Evolutionary conservation across 1,140 invertebrate species (phyloP).

Genomic region (Platyscapa corneri): DNA sequence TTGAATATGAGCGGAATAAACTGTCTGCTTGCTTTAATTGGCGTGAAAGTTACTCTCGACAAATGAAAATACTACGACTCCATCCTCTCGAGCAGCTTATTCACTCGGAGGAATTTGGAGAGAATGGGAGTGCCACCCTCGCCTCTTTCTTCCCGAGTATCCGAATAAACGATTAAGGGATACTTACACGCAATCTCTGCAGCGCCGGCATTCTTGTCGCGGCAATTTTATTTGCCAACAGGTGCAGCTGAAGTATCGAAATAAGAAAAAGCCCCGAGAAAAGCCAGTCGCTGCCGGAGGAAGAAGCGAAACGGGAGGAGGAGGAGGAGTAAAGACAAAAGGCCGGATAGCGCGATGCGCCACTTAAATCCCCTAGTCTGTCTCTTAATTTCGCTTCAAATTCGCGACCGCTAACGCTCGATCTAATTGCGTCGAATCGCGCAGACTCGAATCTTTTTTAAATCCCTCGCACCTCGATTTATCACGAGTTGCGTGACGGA

Average conservation of each 20-base stretch:
- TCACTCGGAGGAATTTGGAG: neutral
- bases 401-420: conserved; percentile 13
- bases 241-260: neutral
- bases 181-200: neutral
- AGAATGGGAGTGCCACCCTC: neutral
- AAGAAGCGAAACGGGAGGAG: neutral
- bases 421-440: neutral
- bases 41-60: neutral
- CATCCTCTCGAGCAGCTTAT: neutral
- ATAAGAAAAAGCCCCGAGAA: neutral
- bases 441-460: neutral
- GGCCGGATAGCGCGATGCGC: neutral
- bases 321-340: too few species aligned
- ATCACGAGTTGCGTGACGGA: neutral
- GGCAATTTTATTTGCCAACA: neutral
- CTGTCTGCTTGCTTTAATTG: neutral
- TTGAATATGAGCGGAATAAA: neutral
- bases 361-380: conserved; percentile 8
- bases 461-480: neutral
- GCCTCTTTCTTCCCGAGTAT: neutral
- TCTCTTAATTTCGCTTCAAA: conserved; percentile 54
- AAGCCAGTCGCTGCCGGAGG: neutral
- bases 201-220: neutral
- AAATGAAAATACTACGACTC: neutral
- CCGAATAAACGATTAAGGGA: neutral